phyloP scores from a whole-genome alignment of 2,113 vertebrate genomes.

The cat (Felis catus) region DNA sequence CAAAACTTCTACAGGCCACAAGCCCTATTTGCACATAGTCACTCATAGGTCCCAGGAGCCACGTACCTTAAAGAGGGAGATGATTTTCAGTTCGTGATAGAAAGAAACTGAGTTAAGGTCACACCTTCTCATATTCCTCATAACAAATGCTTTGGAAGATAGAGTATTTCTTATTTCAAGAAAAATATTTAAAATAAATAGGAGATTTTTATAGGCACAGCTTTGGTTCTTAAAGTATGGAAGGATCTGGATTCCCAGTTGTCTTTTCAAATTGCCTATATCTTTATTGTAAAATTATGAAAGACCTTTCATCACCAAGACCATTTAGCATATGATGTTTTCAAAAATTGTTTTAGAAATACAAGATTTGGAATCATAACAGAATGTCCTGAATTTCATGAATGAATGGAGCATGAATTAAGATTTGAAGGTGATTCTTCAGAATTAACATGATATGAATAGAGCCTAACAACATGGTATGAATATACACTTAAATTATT shows the following conservation, averaged over 20 bases:
- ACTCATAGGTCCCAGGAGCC: background rate
- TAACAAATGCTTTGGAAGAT: background rate
- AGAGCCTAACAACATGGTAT: constrained; percentile 34
- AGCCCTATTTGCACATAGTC: background rate
- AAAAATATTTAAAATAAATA: background rate
- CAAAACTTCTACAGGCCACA: background rate
- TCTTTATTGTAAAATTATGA: background rate
- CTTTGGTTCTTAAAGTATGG: background rate
- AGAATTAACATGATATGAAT: constrained; percentile 41
- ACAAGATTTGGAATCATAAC: constrained; percentile 69
- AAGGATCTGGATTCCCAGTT: background rate
- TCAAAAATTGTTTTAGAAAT: constrained; percentile 67
- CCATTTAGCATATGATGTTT: constrained; percentile 52
- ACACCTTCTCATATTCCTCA: background rate
- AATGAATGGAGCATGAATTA: constrained; percentile 75
- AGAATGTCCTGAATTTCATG: constrained; percentile 82
- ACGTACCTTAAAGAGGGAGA: background rate
- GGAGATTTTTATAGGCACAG: background rate
- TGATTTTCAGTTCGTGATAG: background rate
- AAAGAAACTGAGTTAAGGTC: background rate
- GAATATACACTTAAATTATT: constrained; percentile 70
- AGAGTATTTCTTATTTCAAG: constrained; percentile 17
- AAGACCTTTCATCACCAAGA: constrained; percentile 36
- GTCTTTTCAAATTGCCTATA: background rate
- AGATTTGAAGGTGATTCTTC: constrained; percentile 69